Evolutionary conservation across 2,888 invertebrate species (phyloP), one percentile per base, ranked within the genome.

Genomic region (Drosophila mayaguana): DNA sequence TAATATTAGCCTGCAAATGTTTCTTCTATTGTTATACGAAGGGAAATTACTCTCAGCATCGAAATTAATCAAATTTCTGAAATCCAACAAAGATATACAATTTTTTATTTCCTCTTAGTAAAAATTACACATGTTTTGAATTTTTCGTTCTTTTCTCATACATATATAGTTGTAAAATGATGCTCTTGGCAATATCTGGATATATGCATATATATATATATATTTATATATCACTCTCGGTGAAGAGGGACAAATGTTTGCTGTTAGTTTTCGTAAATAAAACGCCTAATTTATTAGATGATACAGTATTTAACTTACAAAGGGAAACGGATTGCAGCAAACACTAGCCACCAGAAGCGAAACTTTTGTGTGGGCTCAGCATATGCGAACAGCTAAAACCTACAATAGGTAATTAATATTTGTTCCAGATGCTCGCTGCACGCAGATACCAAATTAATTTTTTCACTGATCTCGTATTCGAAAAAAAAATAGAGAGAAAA

Each of bases 1-100:
- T 76, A 73, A 78, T 88, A 85, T 77, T 82, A 83, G 80, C 83
- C 80, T 83, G 85, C 74, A 82, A 82, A 66, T 77, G 80, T 83
- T 72, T 66, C 60, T 54, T 65, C 45, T 63, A 85, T 73, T 78
- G 63, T 75, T 72, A 68, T 64, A 67, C 56, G 59, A 75, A 80
- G 68, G 61, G 64, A 45, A 63, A 43, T 34, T 43, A 63, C 50
- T 50, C 71, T 63, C 59, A 68, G 63, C 53, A 64, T 73, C 32
- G 51, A 57, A 34, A 69, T 42, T 62, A 55, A 80, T 80, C 51
- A 64, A 57, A 64, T 45, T 45, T 9, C 12, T 63, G 48, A 70
- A 62, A 57, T 64, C 75, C 64, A 73, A 69, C 57, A 67, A 56
- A 63, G 56, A 55, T 60, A 53, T 63, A 64, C 48, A 50, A 67